phyloP scores from a whole-genome alignment of 2,888 invertebrate genomes.

The Graphium colonna region DNA sequence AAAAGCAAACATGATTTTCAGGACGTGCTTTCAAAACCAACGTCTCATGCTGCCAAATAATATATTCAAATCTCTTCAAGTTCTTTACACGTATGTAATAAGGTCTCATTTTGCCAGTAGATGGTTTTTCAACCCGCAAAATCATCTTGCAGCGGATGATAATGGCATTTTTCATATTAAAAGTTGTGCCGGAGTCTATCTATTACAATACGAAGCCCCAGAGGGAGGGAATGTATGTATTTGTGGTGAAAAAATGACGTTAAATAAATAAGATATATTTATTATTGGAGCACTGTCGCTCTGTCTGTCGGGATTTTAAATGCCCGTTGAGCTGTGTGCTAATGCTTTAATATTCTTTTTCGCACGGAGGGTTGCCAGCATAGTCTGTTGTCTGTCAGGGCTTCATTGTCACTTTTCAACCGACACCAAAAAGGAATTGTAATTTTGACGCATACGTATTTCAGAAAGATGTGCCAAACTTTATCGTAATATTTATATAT shows the following conservation, averaged over 20 bases:
- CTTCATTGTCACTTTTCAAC: too few relatives aligned
- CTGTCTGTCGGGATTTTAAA: conserved; percentile 1
- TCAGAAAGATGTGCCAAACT: too few relatives aligned
- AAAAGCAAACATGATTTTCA: conserved; percentile 25
- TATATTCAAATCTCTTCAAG: conserved; percentile 2
- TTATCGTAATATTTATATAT: too few relatives aligned
- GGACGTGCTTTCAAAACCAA: conserved; percentile 25
- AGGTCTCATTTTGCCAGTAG: conserved; percentile 20
- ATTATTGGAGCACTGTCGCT: conserved; percentile 8
- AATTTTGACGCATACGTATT: too few relatives aligned
- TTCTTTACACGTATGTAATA: conserved; percentile 22
- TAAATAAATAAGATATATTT: conserved; percentile 20
- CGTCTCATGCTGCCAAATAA: neutral
- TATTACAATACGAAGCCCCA: conserved; percentile 19
- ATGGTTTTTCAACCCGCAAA: conserved; percentile 16
- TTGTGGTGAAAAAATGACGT: conserved; percentile 21
- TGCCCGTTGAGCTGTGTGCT: conserved; percentile 2
- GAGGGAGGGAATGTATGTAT: conserved; percentile 23
- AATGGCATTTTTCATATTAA: conserved; percentile 78
- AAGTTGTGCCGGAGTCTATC: conserved; percentile 45
- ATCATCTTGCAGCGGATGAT: conserved; percentile 49
- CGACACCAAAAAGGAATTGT: too few relatives aligned
- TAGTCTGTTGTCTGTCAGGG: too few relatives aligned
- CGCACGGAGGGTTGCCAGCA: too few relatives aligned
- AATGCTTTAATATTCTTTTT: too few relatives aligned